Conservation (phyloP, 2,113 vertebrate genomes). For the Synchiropus splendidus region DNA sequence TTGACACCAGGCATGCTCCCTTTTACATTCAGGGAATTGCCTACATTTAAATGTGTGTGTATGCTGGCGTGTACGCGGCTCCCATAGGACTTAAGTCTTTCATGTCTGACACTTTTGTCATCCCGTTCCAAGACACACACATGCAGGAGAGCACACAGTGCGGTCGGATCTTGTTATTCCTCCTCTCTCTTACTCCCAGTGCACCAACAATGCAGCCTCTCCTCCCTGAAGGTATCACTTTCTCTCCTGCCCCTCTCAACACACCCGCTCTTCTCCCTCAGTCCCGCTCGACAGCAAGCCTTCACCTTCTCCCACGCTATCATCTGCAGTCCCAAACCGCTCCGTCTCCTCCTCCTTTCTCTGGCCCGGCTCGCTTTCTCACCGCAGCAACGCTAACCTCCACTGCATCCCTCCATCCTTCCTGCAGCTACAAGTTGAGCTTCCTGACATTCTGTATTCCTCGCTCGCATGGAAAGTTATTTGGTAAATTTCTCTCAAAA, state of each 20-base stretch:
- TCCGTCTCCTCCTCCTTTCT: constrained; percentile 22
- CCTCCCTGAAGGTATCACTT: constrained; percentile 55
- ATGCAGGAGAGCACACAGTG: constrained; percentile 14
- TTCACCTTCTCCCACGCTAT: constrained; percentile 54
- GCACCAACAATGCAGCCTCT: constrained; percentile 51
- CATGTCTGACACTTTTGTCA: constrained; percentile 74
- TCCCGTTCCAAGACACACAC: constrained; percentile 60
- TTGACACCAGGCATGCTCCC: no score
- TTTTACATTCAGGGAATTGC: no score
- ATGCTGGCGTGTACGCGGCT: constrained; percentile 13
- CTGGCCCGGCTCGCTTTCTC: constrained; percentile 15
- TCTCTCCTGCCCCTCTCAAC: constrained; percentile 53
- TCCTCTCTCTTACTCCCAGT: constrained; percentile 41
- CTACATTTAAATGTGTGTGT: no score
- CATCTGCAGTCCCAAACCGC: constrained; percentile 41
- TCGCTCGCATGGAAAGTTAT: background rate
- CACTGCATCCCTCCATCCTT: constrained; percentile 14
- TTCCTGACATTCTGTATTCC: background rate
- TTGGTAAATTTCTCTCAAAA: no score
- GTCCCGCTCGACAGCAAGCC: constrained; percentile 54
- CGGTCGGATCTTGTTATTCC: constrained; percentile 52
- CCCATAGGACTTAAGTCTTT: constrained; percentile 48
- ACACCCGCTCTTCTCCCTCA: constrained; percentile 33
- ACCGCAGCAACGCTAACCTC: constrained; percentile 34
- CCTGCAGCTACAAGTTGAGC: constrained; percentile 5